Evolutionary conservation across 37 sponge, comb jelly and placozoan genomes (phyloP).

Genomic region (Corticium candelabrum): DNA sequence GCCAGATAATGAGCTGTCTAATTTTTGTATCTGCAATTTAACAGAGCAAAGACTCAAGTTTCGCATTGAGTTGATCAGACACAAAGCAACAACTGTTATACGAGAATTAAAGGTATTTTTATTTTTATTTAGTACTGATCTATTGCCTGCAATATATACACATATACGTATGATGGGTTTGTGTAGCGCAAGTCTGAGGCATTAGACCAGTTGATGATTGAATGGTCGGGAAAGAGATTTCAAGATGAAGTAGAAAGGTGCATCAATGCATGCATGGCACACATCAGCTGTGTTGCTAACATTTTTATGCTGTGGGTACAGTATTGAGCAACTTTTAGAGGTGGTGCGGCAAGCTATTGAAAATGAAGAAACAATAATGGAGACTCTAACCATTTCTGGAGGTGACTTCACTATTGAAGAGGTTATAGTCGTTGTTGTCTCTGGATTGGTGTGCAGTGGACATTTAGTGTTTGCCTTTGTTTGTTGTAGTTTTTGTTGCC

Average conservation of each 20-base stretch:
- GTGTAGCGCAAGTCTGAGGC: too few species aligned
- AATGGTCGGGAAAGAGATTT: constrained; percentile 59
- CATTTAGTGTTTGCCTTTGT: background rate
- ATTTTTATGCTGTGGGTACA: constrained; percentile 6
- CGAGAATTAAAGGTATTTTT: too few species aligned
- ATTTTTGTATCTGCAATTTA: too few species aligned
- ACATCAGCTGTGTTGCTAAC: background rate
- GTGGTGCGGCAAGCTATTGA: constrained; percentile 72
- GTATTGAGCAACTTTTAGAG: constrained; percentile 54
- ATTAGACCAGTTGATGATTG: too few species aligned
- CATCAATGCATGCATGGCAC: background rate
- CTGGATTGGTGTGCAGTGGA: too few species aligned
- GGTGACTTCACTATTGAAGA: constrained; percentile 39
- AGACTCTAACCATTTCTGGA: constrained; percentile 47
- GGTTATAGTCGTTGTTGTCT: too few species aligned
- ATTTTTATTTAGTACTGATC: too few species aligned
- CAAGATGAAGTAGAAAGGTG: constrained; percentile 75
- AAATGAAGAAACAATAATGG: constrained; percentile 51
- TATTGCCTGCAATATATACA: too few species aligned
- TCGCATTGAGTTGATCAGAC: constrained; percentile 13
- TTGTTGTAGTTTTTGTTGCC: background rate
- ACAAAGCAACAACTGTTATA: too few species aligned
- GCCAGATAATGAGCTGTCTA: too few species aligned
- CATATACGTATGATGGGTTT: too few species aligned
- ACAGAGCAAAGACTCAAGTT: background rate